Evolutionary conservation across 2,888 invertebrate genomes (phyloP).

Genomic region (Argyra leucocephala): DNA sequence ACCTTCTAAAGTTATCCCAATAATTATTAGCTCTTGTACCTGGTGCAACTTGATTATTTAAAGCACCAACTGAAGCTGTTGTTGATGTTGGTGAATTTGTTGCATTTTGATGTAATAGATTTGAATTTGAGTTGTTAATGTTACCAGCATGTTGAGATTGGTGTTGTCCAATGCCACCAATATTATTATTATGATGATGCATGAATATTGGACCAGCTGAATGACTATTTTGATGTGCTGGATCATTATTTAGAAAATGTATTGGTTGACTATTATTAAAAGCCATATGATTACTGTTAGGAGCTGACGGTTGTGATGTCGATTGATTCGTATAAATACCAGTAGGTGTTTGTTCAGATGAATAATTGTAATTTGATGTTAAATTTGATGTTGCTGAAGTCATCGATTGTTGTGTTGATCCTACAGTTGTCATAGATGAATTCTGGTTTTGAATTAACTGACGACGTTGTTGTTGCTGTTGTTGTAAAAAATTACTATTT

Average conservation of each 20-base stretch:
- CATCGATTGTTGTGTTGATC: constrained; percentile 13
- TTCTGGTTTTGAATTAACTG: constrained; percentile 24
- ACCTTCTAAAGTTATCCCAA: constrained; percentile 91
- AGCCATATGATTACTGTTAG: constrained; percentile 7
- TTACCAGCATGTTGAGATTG: constrained; percentile 21
- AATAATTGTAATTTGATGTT: constrained; percentile 10
- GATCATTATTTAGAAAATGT: constrained; percentile 21
- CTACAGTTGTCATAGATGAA: constrained; percentile 16
- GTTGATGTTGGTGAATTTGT: constrained; percentile 29
- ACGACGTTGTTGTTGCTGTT: constrained; percentile 26
- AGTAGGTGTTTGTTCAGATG: constrained; percentile 11
- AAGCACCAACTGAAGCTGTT: constrained; percentile 37
- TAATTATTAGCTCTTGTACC: constrained; percentile 87
- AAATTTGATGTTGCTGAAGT: constrained; percentile 10
- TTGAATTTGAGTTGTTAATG: constrained; percentile 30
- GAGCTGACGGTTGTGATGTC: constrained; percentile 28
- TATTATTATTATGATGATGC: constrained; percentile 43
- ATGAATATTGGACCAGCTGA: constrained; percentile 39
- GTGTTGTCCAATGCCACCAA: constrained; percentile 27
- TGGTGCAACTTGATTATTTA: constrained; percentile 84
- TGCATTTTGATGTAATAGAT: constrained; percentile 21
- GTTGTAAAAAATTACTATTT: constrained; percentile 18
- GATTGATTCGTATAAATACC: constrained; percentile 14
- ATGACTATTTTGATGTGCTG: constrained; percentile 25
- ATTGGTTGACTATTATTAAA: constrained; percentile 10